phyloP scores from a whole-genome alignment of 2,888 invertebrate genomes.

The Spialia ferax region DNA sequence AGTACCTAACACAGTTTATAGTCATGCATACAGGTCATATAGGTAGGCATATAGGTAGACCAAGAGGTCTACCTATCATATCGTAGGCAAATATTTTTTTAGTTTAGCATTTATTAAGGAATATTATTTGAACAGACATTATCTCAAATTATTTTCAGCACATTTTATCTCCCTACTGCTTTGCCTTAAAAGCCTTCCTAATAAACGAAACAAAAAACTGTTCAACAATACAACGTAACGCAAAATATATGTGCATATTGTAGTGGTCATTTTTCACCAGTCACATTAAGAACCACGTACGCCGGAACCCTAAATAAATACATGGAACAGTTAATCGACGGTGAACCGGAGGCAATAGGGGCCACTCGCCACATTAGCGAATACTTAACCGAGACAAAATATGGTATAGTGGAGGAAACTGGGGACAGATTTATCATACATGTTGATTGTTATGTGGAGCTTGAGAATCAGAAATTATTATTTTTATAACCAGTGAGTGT shows the following conservation, averaged over 20 bases:
- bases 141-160: too few relatives aligned
- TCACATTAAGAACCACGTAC: slow-evolving; percentile 66
- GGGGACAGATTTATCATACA: slow-evolving; percentile 17
- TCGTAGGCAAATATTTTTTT: too few relatives aligned
- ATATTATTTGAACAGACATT: too few relatives aligned
- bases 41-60: too few relatives aligned
- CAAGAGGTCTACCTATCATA: too few relatives aligned
- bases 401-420: slow-evolving; percentile 29
- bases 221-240: not conserved
- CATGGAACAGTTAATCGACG: slow-evolving; percentile 78
- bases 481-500: too few relatives aligned
- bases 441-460: not conserved
- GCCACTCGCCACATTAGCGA: slow-evolving; percentile 61
- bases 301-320: slow-evolving; percentile 76
- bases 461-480: too few relatives aligned
- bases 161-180: too few relatives aligned
- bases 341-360: slow-evolving; percentile 67
- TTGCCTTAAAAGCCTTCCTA: too few relatives aligned
- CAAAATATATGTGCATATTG: slow-evolving; percentile 45
- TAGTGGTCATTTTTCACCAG: slow-evolving; percentile 67
- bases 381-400: slow-evolving; percentile 55
- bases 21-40: too few relatives aligned
- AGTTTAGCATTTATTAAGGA: too few relatives aligned
- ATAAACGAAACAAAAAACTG: not conserved
- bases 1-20: too few relatives aligned